Conservation (phyloP, 2,797 vertebrate genomes). For the Morelia viridis region DNA sequence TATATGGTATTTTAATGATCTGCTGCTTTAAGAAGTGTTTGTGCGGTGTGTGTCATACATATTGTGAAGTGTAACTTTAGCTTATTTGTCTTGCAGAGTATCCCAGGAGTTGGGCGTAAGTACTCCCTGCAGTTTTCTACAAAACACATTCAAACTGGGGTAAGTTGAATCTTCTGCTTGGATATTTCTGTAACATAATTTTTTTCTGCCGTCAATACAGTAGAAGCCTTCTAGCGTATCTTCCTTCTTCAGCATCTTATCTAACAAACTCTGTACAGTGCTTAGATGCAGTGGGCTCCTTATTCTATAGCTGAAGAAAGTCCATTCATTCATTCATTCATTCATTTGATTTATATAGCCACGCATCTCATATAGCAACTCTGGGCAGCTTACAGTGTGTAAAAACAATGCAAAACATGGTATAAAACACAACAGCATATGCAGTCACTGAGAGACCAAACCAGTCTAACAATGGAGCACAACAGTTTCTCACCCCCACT, state of each 20-base stretch:
- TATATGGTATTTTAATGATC: not conserved
- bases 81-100: constrained; percentile 53
- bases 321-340: not conserved
- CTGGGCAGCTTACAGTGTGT: not conserved
- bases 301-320: too few relatives aligned
- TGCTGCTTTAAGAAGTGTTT: not conserved
- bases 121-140: constrained; percentile 62
- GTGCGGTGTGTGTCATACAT: not conserved
- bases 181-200: not conserved
- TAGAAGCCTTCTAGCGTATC: not conserved
- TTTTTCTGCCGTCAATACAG: not conserved
- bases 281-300: not conserved
- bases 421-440: not conserved
- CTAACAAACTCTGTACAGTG: not conserved
- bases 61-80: not conserved
- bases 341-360: not conserved
- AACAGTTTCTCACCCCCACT: not conserved
- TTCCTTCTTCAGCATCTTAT: not conserved
- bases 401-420: not conserved
- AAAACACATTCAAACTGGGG: constrained; percentile 49
- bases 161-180: constrained; percentile 13
- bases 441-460: not conserved
- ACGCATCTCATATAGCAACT: not conserved
- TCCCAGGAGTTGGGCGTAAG: constrained; percentile 47
- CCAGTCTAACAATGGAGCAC: not conserved